Evolutionary conservation across 2,113 vertebrate species (phyloP), one percentile per base, ranked within the genome.

Genomic region (Semnopithecus entellus): DNA sequence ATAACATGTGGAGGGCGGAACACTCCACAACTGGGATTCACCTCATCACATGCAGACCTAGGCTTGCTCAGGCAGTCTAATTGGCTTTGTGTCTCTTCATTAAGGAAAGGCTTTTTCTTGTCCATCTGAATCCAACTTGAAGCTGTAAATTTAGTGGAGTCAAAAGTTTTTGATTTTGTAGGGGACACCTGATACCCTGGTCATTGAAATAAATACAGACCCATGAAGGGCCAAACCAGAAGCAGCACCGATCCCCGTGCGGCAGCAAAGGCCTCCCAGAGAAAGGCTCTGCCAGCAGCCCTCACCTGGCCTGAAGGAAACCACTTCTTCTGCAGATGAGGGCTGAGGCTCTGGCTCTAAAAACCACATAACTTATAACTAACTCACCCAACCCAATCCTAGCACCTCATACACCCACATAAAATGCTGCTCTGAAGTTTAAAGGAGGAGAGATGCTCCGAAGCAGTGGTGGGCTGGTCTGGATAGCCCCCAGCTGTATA

Each of bases 401-500:
- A 38, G 61, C 85, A 88, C 84, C 92, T 92, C 92, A 20, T 45
- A 64, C 22, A 6, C 88, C 45, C 76, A 55, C 64, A 85, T 35
- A 85, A 90, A 96, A 92, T 4, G 18, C 6, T n/a, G 40, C 85
- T 94, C 84, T 73, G 35, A 45, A 90, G 88, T 78, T 85, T 61
- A 45, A 40, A 82, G 92, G 3, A 94, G 87, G 90, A 55, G 50
- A 52, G 79, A 90, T 22, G 76, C 61, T 84, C 75, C 35, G 90
- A 55, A 81, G 70, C 12, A 40, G 48, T 64, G 68, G 35, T 23
- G 27, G 82, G 61, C 50, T 88, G 79, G 64, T 84, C 61, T 75
- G 61, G 27, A 40, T 14, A 57, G 64, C n/a, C 72, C 48, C 23
- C 96, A 90, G 55, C 73, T 59, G 73, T 64, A 61, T 59, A 70